A percentile compares a stretch with the other conserved stretches of the same genome.
phyloP scores from a whole-genome alignment of 37 sponge, comb jelly and placozoan genomes.

The Ianthella basta region DNA sequence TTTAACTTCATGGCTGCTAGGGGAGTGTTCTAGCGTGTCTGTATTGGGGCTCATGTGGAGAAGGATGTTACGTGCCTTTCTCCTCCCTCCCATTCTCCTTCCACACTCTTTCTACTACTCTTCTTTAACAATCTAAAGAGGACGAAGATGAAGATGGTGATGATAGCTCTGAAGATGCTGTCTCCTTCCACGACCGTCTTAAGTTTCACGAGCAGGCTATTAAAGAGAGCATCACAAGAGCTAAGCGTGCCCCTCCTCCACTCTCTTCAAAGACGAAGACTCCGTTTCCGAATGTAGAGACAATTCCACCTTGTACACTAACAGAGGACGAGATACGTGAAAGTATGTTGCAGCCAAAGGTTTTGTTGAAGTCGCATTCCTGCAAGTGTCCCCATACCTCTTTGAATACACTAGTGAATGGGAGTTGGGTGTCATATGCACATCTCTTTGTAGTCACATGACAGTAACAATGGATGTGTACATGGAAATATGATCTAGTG shows the following conservation, averaged over 20 bases:
- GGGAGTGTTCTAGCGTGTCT: too few relatives aligned
- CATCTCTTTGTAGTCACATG: too few relatives aligned
- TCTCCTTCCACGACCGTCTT: neutral
- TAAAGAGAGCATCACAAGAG: too few relatives aligned
- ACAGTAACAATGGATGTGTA: too few relatives aligned
- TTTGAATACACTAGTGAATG: too few relatives aligned
- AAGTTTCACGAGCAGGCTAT: slow-evolving; percentile 18
- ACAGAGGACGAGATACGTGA: slow-evolving; percentile 5
- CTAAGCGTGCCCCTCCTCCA: too few relatives aligned
- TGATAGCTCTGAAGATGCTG: neutral
- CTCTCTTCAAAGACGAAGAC: too few relatives aligned
- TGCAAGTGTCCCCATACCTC: neutral
- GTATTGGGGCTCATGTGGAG: neutral
- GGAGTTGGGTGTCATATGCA: too few relatives aligned
- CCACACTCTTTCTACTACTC: slow-evolving; percentile 2
- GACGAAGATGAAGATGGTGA: neutral
- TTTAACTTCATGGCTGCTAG: too few relatives aligned
- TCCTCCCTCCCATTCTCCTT: neutral
- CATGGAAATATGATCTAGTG: too few relatives aligned
- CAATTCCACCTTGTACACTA: neutral
- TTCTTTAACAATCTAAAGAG: neutral
- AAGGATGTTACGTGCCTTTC: too few relatives aligned
- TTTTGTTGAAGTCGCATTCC: neutral
- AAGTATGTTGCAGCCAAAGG: neutral
- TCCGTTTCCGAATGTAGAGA: neutral